A percentile compares a stretch with the other conserved stretches of the same genome.
These are phyloP conservation scores for Ceratina calcarata DNA, from an alignment of 1,140 invertebrate species.

Conservation along the genomic window DNA sequence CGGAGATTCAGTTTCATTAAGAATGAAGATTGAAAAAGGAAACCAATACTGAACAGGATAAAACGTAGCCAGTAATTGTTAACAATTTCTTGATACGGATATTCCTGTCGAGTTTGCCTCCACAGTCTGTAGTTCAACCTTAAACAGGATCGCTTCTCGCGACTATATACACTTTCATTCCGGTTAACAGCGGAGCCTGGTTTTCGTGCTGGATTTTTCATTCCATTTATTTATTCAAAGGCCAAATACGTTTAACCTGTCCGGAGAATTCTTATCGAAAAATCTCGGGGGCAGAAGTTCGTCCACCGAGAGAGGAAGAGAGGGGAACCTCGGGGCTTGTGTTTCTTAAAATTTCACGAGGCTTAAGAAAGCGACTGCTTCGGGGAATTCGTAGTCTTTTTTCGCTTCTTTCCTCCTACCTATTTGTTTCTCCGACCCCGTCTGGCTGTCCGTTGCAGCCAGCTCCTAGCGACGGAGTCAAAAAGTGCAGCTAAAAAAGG, in stretches of 20 bases:
- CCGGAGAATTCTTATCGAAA: conserved; percentile 4
- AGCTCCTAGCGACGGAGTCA: too few species aligned
- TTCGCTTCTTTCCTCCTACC: too few species aligned
- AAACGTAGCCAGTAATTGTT: too few species aligned
- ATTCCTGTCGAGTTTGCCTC: too few species aligned
- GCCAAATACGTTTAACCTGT: conserved; percentile 27
- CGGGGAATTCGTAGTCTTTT: conserved; percentile 4
- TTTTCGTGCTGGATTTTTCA: neutral
- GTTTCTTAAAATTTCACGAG: conserved; percentile 37
- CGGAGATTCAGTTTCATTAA: too few species aligned
- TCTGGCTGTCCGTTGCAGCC: neutral
- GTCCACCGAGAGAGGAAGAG: too few species aligned
- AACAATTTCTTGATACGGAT: too few species aligned
- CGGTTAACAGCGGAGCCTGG: neutral
- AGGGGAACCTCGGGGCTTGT: neutral
- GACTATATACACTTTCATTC: neutral
- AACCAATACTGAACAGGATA: too few species aligned
- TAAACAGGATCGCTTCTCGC: neutral
- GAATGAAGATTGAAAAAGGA: too few species aligned
- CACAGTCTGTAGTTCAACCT: too few species aligned
- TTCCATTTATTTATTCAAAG: conserved; percentile 20
- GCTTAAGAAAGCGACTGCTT: neutral
- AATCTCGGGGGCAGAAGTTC: conserved; percentile 20
- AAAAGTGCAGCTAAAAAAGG: neutral
- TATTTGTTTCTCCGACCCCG: too few species aligned